Percentiles rank a stretch among this genome's conserved stretches.
Evolutionary conservation across 2,888 invertebrate species (phyloP).

Genomic region (Seira ritae): DNA sequence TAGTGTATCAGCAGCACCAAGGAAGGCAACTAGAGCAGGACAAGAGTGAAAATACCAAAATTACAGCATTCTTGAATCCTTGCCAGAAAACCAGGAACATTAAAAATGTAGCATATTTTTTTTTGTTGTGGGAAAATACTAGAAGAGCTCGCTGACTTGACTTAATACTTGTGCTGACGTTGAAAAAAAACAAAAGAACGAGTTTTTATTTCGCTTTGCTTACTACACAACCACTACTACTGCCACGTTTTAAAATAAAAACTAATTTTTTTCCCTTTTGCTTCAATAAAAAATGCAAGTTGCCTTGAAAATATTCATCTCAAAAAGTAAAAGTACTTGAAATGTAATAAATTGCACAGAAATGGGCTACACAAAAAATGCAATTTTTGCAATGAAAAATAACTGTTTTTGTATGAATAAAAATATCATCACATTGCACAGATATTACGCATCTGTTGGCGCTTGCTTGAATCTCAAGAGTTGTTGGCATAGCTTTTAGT

Average conservation of each 20-base stretch:
- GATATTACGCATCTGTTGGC: too few species aligned
- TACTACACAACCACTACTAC: neutral
- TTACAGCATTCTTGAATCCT: neutral
- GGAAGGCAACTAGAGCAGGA: constrained; percentile 3
- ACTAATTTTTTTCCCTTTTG: too few species aligned
- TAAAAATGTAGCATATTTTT: constrained; percentile 15
- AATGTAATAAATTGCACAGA: neutral
- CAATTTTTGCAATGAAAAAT: neutral
- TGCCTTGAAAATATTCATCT: too few species aligned
- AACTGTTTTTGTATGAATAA: neutral
- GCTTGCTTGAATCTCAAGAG: too few species aligned
- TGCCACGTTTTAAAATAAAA: too few species aligned
- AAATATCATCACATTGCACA: too few species aligned
- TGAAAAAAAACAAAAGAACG: neutral
- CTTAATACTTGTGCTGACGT: neutral
- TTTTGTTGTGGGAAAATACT: neutral
- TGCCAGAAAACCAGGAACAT: constrained; percentile 16
- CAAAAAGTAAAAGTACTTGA: neutral
- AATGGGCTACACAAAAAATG: neutral
- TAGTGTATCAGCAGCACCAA: neutral
- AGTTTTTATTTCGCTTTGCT: constrained; percentile 1
- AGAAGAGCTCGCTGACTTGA: neutral
- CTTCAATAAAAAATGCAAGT: too few species aligned
- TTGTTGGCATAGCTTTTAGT: too few species aligned
- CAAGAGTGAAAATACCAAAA: neutral